phyloP scores from a whole-genome alignment of 2,797 vertebrate species.

The Smutsia gigantea region DNA sequence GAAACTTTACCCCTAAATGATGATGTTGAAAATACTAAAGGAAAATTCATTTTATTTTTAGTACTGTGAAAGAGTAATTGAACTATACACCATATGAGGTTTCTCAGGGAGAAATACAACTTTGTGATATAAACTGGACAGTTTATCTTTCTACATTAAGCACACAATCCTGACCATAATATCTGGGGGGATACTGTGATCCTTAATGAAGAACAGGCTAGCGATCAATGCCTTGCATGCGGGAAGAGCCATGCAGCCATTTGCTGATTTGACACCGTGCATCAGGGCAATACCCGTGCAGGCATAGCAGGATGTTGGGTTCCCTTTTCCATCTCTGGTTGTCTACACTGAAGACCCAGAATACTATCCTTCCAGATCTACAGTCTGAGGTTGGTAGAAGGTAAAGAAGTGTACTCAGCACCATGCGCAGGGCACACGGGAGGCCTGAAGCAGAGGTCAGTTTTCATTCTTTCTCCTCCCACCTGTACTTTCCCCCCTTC shows the following conservation, averaged over 20 bases:
- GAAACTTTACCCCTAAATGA: neutral
- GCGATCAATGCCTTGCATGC: neutral
- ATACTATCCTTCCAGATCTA: neutral
- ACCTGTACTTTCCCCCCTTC: neutral
- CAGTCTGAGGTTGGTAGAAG: neutral
- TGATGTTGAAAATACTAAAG: neutral
- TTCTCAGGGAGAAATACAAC: neutral
- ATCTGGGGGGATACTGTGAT: neutral
- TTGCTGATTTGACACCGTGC: neutral
- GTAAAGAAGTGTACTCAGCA: neutral
- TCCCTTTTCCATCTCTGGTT: neutral
- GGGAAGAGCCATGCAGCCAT: neutral
- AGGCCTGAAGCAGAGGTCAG: neutral
- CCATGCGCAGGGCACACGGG: neutral
- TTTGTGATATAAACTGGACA: neutral
- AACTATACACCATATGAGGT: neutral
- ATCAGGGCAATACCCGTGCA: neutral
- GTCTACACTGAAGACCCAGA: neutral
- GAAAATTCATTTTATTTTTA: constrained; percentile 20
- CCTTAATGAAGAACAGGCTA: neutral
- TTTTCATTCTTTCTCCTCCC: neutral
- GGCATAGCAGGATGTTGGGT: neutral
- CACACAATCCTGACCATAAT: neutral
- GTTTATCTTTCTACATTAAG: neutral
- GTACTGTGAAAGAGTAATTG: neutral